Base-by-base conservation (phyloP, 2,888 invertebrate genomes). In the Monoplex corrugatus region DNA sequence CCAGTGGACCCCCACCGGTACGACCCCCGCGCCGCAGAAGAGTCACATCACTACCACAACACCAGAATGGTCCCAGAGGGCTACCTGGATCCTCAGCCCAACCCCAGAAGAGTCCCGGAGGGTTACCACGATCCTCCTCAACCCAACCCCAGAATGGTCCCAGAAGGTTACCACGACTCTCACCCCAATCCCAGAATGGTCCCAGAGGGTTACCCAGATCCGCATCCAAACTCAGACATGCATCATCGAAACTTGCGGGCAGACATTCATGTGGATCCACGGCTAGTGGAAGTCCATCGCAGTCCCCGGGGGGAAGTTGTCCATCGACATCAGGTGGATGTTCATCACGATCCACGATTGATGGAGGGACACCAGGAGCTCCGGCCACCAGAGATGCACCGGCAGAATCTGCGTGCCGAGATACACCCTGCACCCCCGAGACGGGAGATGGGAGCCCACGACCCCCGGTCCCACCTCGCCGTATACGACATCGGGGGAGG, bases 381-480 rank as follows among this genome's bases (percentile, higher is more conserved):
- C 50, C 84, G 84, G 13, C 8, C 84, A 38, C 28, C 84, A 38
- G 84, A 84, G 23, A 84, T 84, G 32, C 84, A 84, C 84, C 84
- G 57, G 13, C 50, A 84, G 23, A 50, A 50, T 38, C 50, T 50
- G 38, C 50, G 35, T 23, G 57, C 38, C 23, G 84, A 84, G 45
- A 57, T 84, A 23, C 84, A 84, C 84, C 38, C 23, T 0, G 57
- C 32, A 6, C 57, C 57, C 38, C 2, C 16, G 13, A 40, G 82
- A 45, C 23, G 43, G 45, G 84, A 84, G 38, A 50, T 50, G 84
- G 38, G 35, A 28, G 35, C n/a, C 35, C 84, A 57, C 50, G 84
- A 84, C 84, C 84, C 84, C 35, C 19, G 84, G 57, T 38, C 84
- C 84, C 84, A 84, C 84, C 84, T 84, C 84, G 84, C 16, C 84